Percentiles rank a stretch among this genome's conserved stretches.
phyloP scores from a whole-genome alignment of 2,797 vertebrate genomes.

The Sebastes cheni region DNA sequence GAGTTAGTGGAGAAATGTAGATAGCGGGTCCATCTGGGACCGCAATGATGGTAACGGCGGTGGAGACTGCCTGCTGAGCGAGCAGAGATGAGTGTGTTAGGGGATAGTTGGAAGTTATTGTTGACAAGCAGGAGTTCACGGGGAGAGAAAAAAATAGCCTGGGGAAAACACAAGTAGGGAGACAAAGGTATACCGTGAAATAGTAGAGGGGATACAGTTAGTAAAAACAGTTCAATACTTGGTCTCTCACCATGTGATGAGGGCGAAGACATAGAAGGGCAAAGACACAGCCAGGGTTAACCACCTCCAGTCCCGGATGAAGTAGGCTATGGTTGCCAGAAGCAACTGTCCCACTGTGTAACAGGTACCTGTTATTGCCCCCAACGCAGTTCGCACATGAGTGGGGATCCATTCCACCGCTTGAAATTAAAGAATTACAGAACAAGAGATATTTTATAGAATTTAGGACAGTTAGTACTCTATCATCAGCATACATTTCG shows the following conservation, averaged over 20 bases:
- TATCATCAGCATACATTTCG: neutral
- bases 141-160: no score
- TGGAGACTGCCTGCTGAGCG: no score
- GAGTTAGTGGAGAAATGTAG: no score
- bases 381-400: conserved; percentile 70
- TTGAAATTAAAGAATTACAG: conserved; percentile 38
- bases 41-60: no score
- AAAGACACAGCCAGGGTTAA: conserved; percentile 81
- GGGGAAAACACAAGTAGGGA: no score
- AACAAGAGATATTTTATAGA: neutral
- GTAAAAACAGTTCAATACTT: neutral
- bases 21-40: no score
- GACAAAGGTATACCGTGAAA: no score
- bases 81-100: no score
- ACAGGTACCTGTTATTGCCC: conserved; percentile 74
- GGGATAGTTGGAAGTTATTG: no score
- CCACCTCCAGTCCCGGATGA: conserved; percentile 83
- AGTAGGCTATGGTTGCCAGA: conserved; percentile 79
- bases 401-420: conserved; percentile 87
- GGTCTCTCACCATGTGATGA: conserved; percentile 81
- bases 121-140: no score
- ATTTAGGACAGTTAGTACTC: neutral
- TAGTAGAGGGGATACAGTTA: no score
- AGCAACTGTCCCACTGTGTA: conserved; percentile 82
- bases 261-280: conserved; percentile 82